These are phyloP conservation scores for Drosophila algonquin DNA, from an alignment of 2,888 invertebrate genomes.

Conservation along the genomic window DNA sequence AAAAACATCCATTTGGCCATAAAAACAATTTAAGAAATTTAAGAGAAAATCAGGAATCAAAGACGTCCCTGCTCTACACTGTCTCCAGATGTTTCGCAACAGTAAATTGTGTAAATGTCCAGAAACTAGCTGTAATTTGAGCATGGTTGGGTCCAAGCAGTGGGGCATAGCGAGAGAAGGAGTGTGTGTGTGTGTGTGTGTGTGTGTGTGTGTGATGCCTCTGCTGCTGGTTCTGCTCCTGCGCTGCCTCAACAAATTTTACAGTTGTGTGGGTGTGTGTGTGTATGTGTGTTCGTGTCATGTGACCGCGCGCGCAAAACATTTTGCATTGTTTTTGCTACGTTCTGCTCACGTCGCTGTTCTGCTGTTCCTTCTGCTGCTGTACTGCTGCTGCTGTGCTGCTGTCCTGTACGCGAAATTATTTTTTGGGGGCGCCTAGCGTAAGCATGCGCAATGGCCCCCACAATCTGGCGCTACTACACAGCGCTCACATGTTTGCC, in stretches of 20 bases:
- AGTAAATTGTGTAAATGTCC: conserved; percentile 38
- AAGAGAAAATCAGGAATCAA: conserved; percentile 15
- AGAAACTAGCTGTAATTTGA: conserved; percentile 3
- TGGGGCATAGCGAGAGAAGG: conserved; percentile 4
- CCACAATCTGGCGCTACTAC: conserved; percentile 34
- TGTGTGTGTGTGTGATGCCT: conserved; percentile 6
- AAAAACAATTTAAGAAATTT: conserved; percentile 2
- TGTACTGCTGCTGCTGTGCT: conserved; percentile 13
- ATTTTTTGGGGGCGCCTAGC: conserved; percentile 56
- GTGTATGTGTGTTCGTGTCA: conserved; percentile 64
- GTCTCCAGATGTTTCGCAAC: conserved; percentile 50
- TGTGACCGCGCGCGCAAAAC: conserved; percentile 78
- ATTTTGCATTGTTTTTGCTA: conserved; percentile 50
- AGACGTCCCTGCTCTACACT: background rate
- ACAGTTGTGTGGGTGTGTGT: conserved; percentile 22
- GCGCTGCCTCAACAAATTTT: conserved; percentile 76
- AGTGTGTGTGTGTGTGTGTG: conserved; percentile 8
- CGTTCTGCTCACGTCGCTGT: conserved; percentile 20
- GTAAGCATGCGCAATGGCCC: conserved; percentile 70
- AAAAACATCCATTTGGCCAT: background rate
- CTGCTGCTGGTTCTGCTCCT: conserved; percentile 44
- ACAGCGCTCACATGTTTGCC: background rate
- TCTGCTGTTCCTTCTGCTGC: conserved; percentile 23
- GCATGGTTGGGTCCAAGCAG: background rate
- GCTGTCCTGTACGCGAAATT: conserved; percentile 43